Percentiles rank a stretch among this genome's conserved stretches.
phyloP scores from a whole-genome alignment of 2,113 vertebrate genomes.

The Cyprinodon tularosa region DNA sequence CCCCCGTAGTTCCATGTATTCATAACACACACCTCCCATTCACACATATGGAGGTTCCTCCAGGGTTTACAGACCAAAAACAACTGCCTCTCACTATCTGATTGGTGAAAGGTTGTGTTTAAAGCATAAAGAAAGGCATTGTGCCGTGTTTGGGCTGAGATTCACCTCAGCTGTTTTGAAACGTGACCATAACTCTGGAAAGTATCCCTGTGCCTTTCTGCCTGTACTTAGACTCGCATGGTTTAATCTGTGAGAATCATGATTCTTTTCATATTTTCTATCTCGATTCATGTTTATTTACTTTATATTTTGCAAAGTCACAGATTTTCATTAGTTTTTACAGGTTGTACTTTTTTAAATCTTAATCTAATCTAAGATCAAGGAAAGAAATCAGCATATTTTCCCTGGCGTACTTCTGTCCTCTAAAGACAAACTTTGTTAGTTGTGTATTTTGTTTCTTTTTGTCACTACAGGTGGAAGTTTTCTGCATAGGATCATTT shows the following conservation, averaged over 20 bases:
- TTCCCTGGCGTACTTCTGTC: too few species aligned
- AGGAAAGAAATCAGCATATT: too few species aligned
- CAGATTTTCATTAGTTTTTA: neutral
- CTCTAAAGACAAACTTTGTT: neutral
- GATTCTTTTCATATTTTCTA: neutral
- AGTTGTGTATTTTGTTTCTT: neutral
- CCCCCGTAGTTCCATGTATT: constrained; percentile 41
- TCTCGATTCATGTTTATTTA: too few species aligned
- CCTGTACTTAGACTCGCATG: too few species aligned
- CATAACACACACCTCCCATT: constrained; percentile 19
- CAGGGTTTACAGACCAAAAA: constrained; percentile 7
- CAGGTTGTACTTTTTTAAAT: neutral
- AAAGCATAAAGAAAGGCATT: constrained; percentile 1
- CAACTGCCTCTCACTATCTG: constrained; percentile 2
- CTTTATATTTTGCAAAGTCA: neutral
- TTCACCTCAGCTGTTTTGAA: constrained; percentile 18
- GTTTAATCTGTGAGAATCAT: too few species aligned
- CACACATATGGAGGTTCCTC: constrained; percentile 10
- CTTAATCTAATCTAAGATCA: too few species aligned
- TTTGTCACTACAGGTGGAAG: too few species aligned
- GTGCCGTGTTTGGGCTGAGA: neutral
- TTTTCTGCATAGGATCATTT: too few species aligned
- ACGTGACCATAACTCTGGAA: constrained; percentile 13
- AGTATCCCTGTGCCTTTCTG: neutral
- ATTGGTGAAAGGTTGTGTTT: constrained; percentile 31